These are phyloP conservation scores for Eupeodes corollae DNA, from an alignment of 1,140 invertebrate genomes.

Conservation along the genomic window DNA sequence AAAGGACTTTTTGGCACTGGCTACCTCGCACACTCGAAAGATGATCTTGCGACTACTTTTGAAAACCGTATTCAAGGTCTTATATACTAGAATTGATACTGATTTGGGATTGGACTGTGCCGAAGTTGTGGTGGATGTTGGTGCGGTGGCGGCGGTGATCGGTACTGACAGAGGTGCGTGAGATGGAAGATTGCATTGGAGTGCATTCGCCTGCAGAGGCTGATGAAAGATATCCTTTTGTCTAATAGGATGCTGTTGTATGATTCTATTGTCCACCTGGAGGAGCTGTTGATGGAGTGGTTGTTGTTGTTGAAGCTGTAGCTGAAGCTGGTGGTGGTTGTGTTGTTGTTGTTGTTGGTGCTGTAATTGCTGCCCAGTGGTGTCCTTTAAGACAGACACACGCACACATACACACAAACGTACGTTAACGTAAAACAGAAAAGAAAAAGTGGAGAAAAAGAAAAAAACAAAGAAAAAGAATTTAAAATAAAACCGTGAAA, in stretches of 20 bases:
- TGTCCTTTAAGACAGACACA: slow-evolving; percentile 14
- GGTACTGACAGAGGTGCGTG: neutral
- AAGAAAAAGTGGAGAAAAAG: slow-evolving; percentile 21
- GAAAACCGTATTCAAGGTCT: slow-evolving; percentile 36
- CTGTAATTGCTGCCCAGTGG: slow-evolving; percentile 21
- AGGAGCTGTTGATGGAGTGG: neutral
- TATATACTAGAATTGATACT: slow-evolving; percentile 35
- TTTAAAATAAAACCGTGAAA: slow-evolving; percentile 17
- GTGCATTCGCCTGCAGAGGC: neutral
- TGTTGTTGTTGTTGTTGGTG: slow-evolving; percentile 13
- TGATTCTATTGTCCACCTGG: neutral
- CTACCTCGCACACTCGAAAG: slow-evolving; percentile 36
- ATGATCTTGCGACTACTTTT: slow-evolving; percentile 37
- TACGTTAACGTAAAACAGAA: slow-evolving; percentile 3
- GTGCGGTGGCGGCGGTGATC: slow-evolving; percentile 7
- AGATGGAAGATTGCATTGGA: slow-evolving; percentile 1
- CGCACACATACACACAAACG: slow-evolving; percentile 17
- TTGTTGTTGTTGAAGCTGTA: slow-evolving; percentile 2
- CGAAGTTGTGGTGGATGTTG: slow-evolving; percentile 17
- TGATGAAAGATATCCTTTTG: neutral
- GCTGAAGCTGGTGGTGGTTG: slow-evolving; percentile 1
- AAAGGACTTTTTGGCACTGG: slow-evolving; percentile 34
- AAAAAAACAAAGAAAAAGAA: slow-evolving; percentile 16
- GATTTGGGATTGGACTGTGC: slow-evolving; percentile 16
- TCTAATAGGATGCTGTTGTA: slow-evolving; percentile 4